A percentile compares a stretch with the other conserved stretches of the same genome.
phyloP scores from a whole-genome alignment of 2,113 vertebrate genomes.

The Budorcas taxicolor region DNA sequence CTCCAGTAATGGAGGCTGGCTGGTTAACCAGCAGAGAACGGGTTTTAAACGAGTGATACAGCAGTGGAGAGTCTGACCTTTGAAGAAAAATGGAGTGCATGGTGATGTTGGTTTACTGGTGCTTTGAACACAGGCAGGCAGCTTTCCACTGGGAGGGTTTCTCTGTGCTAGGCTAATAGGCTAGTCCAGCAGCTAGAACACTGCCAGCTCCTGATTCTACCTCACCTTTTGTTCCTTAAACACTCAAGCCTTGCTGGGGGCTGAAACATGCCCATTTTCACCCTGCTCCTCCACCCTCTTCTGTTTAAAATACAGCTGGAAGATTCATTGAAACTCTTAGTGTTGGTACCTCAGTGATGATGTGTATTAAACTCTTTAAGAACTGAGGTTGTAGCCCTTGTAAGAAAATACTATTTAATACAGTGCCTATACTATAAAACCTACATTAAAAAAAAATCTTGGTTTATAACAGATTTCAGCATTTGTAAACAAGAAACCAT shows the following conservation, averaged over 20 bases:
- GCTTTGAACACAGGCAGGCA: background rate
- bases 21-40: background rate
- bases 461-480: background rate
- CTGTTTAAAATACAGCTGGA: background rate
- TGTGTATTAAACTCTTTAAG: background rate
- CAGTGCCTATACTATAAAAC: background rate
- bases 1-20: background rate
- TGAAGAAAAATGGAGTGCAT: background rate
- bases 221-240: background rate
- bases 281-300: background rate
- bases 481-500: constrained; percentile 30
- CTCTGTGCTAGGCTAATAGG: background rate
- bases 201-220: background rate
- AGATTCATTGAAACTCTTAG: background rate
- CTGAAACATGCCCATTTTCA: background rate
- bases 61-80: background rate
- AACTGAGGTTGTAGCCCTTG: background rate
- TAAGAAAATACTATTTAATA: constrained; percentile 22
- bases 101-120: background rate
- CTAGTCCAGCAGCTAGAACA: background rate
- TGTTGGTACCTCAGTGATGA: background rate
- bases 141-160: background rate
- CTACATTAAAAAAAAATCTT: constrained; percentile 11
- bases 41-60: background rate
- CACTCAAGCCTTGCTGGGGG: background rate